A percentile compares a stretch with the other conserved stretches of the same genome.
Evolutionary conservation across 1,140 invertebrate genomes (phyloP).

Genomic region (Aplysia californica): DNA sequence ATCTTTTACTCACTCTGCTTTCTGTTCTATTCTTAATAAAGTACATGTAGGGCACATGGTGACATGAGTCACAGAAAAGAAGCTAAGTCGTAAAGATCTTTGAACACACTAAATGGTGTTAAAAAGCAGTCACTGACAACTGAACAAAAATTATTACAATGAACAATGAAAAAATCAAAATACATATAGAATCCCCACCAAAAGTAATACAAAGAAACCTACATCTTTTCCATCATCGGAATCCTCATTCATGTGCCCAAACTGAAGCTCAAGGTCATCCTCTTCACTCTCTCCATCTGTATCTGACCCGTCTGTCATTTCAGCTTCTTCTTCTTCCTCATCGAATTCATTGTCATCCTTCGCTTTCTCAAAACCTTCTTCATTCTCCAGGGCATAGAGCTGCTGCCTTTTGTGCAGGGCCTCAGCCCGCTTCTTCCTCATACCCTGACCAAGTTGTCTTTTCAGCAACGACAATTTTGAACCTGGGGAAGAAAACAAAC

Average conservation of each 20-base stretch:
- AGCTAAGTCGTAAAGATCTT: no score
- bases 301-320: slow-evolving; percentile 37
- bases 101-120: no score
- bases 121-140: no score
- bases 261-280: slow-evolving; percentile 7
- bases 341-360: slow-evolving; percentile 12
- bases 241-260: neutral
- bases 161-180: no score
- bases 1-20: no score
- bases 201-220: no score
- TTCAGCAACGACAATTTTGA: slow-evolving; percentile 29
- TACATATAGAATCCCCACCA: no score
- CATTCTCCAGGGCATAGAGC: slow-evolving; percentile 36
- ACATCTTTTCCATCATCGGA: slow-evolving; percentile 19
- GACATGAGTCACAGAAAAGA: no score
- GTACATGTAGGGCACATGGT: no score
- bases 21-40: no score
- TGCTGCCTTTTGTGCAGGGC: slow-evolving; percentile 29
- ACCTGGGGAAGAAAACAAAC: neutral
- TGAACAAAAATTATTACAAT: no score
- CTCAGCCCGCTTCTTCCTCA: slow-evolving; percentile 30
- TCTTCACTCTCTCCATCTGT: slow-evolving; percentile 18
- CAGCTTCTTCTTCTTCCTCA: slow-evolving; percentile 36
- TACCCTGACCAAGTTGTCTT: slow-evolving; percentile 24
- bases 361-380: slow-evolving; percentile 36